phyloP scores from a whole-genome alignment of 2,113 vertebrate species.

The Galeopterus variegatus region DNA sequence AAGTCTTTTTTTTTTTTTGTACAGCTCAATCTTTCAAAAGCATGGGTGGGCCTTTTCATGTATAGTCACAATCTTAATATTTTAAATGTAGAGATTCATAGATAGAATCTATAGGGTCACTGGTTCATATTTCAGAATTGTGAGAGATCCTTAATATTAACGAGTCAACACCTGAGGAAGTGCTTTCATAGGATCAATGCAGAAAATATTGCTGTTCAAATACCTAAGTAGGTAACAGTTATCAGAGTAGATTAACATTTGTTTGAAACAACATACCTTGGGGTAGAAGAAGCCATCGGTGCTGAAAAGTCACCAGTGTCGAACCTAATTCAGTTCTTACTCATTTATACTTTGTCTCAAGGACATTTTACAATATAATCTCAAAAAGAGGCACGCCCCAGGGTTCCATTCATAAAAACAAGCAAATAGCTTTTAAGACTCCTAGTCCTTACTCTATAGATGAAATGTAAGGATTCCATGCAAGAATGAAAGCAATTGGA shows the following conservation, averaged over 20 bases:
- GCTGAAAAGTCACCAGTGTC: neutral
- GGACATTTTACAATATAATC: slow-evolving; percentile 62
- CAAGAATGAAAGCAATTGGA: slow-evolving; percentile 64
- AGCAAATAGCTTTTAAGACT: slow-evolving; percentile 31
- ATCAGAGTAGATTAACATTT: slow-evolving; percentile 54
- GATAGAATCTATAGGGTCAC: slow-evolving; percentile 79
- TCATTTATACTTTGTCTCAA: slow-evolving; percentile 71
- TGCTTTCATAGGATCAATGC: slow-evolving; percentile 73
- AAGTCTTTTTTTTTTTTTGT: slow-evolving; percentile 82
- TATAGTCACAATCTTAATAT: slow-evolving; percentile 76
- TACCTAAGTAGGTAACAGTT: slow-evolving; percentile 59
- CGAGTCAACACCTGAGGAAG: slow-evolving; percentile 79
- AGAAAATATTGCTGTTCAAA: slow-evolving; percentile 75
- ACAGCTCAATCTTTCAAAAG: slow-evolving; percentile 75
- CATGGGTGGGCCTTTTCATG: slow-evolving; percentile 81
- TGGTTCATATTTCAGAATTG: slow-evolving; percentile 82
- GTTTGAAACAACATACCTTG: slow-evolving; percentile 60
- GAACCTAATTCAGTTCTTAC: slow-evolving; percentile 43
- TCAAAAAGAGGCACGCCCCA: slow-evolving; percentile 58
- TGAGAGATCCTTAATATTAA: slow-evolving; percentile 80
- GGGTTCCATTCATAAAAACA: slow-evolving; percentile 35
- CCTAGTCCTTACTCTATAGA: slow-evolving; percentile 16
- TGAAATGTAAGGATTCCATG: slow-evolving; percentile 15
- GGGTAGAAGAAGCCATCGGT: slow-evolving; percentile 33
- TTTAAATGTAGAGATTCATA: slow-evolving; percentile 65